phyloP scores from a whole-genome alignment of 2,888 invertebrate genomes.

The Cosmia trapezina region DNA sequence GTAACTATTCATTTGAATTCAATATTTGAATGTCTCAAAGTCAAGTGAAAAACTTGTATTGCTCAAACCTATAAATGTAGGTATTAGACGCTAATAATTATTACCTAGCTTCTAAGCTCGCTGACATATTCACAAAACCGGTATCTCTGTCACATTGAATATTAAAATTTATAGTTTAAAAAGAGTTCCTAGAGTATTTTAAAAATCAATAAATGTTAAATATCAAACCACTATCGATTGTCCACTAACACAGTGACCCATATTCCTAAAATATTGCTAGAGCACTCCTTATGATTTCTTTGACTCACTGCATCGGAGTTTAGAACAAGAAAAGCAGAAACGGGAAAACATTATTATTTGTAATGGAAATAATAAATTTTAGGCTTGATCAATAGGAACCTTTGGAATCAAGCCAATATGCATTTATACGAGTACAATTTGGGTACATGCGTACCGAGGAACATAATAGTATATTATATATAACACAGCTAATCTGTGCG shows the following conservation, averaged over 20 bases:
- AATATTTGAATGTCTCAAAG: neutral
- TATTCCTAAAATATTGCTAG: slow-evolving; percentile 18
- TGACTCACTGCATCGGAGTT: neutral
- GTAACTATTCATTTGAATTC: neutral
- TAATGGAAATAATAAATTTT: neutral
- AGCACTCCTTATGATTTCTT: slow-evolving; percentile 8
- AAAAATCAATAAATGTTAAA: neutral
- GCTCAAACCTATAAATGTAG: neutral
- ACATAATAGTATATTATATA: slow-evolving; percentile 2
- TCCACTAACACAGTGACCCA: slow-evolving; percentile 3
- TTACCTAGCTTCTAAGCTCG: neutral
- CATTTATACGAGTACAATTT: neutral
- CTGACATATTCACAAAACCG: neutral
- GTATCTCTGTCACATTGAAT: neutral
- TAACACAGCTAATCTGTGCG: neutral
- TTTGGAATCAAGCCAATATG: slow-evolving; percentile 24
- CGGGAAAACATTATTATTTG: neutral
- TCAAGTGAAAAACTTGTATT: neutral
- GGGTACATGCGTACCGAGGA: slow-evolving; percentile 3
- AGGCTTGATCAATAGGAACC: slow-evolving; percentile 10
- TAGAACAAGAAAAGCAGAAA: slow-evolving; percentile 15
- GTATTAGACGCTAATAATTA: neutral
- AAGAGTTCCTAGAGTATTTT: neutral
- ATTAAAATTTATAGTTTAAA: neutral
- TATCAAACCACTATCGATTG: neutral